Evolutionary conservation across 2,888 invertebrate genomes (phyloP).

Genomic region (Scaptomyza parva): DNA sequence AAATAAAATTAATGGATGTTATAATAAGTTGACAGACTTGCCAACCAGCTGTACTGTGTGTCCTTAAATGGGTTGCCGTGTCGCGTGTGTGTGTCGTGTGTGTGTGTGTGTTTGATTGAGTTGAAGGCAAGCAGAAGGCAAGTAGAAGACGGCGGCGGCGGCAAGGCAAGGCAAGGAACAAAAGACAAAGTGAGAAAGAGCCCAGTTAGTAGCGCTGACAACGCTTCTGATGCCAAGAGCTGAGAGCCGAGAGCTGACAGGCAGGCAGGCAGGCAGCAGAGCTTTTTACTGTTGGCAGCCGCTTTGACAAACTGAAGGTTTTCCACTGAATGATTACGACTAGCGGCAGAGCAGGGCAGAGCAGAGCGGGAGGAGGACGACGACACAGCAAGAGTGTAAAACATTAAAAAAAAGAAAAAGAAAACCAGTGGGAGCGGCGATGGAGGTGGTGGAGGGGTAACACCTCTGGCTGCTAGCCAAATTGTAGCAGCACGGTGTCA

Average conservation of each 20-base stretch:
- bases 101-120: background rate
- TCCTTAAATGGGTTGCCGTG: constrained; percentile 20
- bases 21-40: constrained; percentile 79
- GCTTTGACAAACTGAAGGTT: constrained; percentile 26
- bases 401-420: background rate
- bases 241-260: constrained; percentile 43
- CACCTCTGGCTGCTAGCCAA: constrained; percentile 37
- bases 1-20: constrained; percentile 83
- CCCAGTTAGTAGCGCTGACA: constrained; percentile 13
- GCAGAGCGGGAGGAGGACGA: no score
- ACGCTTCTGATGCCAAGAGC: constrained; percentile 12
- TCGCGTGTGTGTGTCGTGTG: constrained; percentile 5
- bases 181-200: background rate
- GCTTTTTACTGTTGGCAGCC: constrained; percentile 24
- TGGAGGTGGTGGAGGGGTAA: background rate
- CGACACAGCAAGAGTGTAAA: background rate
- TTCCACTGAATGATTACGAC: constrained; percentile 16
- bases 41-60: constrained; percentile 22
- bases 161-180: no score
- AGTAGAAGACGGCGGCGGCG: no score
- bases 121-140: constrained; percentile 1
- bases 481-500: constrained; percentile 63
- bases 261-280: constrained; percentile 36
- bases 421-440: background rate
- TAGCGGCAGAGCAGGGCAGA: no score